A percentile compares a stretch with the other conserved stretches of the same genome.
These are phyloP conservation scores for Myotis pilosus DNA, from an alignment of 2,797 vertebrate genomes.

Conservation along the genomic window DNA sequence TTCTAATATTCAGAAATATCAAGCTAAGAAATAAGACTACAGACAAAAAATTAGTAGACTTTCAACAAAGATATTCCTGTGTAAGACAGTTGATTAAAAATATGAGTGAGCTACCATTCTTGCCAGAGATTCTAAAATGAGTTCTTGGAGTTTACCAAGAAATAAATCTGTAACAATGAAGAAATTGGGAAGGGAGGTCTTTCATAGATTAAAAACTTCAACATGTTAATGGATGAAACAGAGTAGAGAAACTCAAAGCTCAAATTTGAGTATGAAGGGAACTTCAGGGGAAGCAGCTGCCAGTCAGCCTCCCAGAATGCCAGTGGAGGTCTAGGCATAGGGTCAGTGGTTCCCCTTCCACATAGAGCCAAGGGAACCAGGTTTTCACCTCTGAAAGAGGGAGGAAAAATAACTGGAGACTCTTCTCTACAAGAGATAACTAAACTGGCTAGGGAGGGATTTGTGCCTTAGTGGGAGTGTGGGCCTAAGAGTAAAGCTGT, in stretches of 20 bases:
- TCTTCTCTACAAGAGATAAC: neutral
- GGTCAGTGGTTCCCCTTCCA: neutral
- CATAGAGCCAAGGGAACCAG: neutral
- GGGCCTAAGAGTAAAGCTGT: neutral
- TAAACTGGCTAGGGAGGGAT: neutral
- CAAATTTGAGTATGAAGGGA: neutral
- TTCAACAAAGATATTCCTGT: neutral
- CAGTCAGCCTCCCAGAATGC: neutral
- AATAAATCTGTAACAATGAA: neutral
- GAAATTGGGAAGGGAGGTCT: neutral
- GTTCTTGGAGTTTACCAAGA: neutral
- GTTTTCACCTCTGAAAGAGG: neutral
- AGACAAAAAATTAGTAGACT: slow-evolving; percentile 18
- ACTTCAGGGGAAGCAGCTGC: neutral
- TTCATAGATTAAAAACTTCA: neutral
- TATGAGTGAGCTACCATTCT: neutral
- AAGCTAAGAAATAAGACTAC: neutral
- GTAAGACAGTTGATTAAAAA: neutral
- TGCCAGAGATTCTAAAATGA: neutral
- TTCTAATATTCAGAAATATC: slow-evolving; percentile 25
- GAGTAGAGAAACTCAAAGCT: neutral
- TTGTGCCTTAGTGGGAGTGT: neutral
- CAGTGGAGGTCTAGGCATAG: neutral
- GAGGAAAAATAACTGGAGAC: neutral
- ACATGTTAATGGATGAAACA: neutral